Evolutionary conservation across 2,113 vertebrate genomes (phyloP).

Genomic region (Tupaia tana): DNA sequence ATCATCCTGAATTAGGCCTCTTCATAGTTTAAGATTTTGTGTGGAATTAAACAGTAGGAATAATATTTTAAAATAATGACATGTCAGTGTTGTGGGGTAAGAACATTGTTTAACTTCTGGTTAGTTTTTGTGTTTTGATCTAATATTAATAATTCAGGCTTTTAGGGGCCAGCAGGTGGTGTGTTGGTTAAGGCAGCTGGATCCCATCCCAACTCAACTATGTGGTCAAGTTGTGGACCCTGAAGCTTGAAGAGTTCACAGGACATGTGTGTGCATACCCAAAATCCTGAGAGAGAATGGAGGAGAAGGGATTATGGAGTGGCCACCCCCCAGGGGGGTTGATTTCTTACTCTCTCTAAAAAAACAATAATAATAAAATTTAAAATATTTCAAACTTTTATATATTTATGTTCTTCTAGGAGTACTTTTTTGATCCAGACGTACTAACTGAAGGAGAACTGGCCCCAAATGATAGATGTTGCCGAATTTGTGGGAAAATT

Average conservation of each 20-base stretch:
- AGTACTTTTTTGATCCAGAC: conserved; percentile 97
- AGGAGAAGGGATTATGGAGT: too few relatives aligned
- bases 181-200: too few relatives aligned
- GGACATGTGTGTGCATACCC: too few relatives aligned
- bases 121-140: conserved; percentile 27
- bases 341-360: too few relatives aligned
- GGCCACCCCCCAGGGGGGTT: too few relatives aligned
- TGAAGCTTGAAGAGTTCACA: too few relatives aligned
- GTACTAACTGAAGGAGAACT: conserved; percentile 95
- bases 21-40: not conserved
- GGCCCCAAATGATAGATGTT: conserved; percentile 97
- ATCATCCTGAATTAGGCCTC: not conserved
- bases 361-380: too few relatives aligned
- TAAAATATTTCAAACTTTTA: conserved; percentile 2
- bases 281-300: too few relatives aligned
- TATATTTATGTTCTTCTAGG: conserved; percentile 84
- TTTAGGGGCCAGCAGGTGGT: not conserved
- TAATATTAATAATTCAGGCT: conserved; percentile 19
- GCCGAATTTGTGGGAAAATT: conserved; percentile 97
- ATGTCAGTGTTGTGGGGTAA: not conserved
- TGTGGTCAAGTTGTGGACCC: too few relatives aligned
- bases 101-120: not conserved
- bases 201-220: too few relatives aligned
- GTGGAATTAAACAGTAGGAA: not conserved
- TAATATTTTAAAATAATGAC: not conserved